Percentiles rank a stretch among this genome's conserved stretches.
These are phyloP conservation scores for Pharmacophagus antenor DNA, from an alignment of 2,888 invertebrate genomes.

Conservation along the genomic window DNA sequence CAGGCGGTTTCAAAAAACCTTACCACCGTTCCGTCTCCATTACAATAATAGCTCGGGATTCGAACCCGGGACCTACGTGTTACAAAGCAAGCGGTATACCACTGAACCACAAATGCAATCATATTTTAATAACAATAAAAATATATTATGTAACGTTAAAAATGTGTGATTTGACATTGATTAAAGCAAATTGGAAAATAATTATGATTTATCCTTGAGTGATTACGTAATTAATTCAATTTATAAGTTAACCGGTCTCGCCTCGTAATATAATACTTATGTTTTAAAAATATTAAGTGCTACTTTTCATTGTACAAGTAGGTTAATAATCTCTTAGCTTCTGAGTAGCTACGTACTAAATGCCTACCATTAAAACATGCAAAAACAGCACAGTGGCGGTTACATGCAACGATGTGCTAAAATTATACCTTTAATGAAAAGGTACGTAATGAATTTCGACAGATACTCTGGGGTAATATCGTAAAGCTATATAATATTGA, in stretches of 20 bases:
- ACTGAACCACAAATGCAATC: no score
- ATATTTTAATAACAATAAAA: no score
- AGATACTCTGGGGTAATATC: not conserved
- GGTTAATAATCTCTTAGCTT: slow-evolving; percentile 26
- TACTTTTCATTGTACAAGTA: slow-evolving; percentile 20
- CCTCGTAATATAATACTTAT: slow-evolving; percentile 17
- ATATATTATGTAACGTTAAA: not conserved
- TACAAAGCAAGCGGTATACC: no score
- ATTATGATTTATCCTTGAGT: not conserved
- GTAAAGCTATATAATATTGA: not conserved
- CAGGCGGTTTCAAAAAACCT: no score
- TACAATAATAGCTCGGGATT: no score
- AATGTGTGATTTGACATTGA: not conserved
- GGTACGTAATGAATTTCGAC: slow-evolving; percentile 6
- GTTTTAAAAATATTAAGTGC: slow-evolving; percentile 7
- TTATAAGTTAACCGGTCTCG: slow-evolving; percentile 10
- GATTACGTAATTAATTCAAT: slow-evolving; percentile 7
- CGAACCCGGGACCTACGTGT: no score
- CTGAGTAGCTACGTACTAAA: slow-evolving; percentile 15
- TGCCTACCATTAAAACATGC: slow-evolving; percentile 21
- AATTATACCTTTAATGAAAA: slow-evolving; percentile 26
- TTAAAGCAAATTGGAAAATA: not conserved
- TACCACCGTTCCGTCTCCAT: no score
- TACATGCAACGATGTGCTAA: slow-evolving; percentile 15
- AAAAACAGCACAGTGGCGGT: not conserved